A percentile compares a stretch with the other conserved stretches of the same genome.
These are phyloP conservation scores for Dicyrtoma fusca DNA, from an alignment of 2,888 invertebrate species.

Conservation along the genomic window DNA sequence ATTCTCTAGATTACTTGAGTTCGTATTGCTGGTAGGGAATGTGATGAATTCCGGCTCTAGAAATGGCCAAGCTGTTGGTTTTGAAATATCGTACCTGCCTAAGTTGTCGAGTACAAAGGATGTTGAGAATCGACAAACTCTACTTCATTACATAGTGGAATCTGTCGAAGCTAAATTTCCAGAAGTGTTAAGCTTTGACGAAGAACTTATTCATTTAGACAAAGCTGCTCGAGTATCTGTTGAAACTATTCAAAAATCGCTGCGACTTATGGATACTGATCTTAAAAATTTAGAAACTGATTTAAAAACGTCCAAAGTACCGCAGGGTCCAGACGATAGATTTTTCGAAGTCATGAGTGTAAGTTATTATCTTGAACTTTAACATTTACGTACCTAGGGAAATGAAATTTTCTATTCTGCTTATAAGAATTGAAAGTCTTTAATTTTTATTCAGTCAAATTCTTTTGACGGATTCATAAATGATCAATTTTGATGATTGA, in stretches of 20 bases:
- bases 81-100: constrained; percentile 93
- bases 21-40: constrained; percentile 89
- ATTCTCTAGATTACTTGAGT: constrained; percentile 85
- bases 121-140: constrained; percentile 85
- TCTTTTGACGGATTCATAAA: no score
- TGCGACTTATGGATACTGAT: constrained; percentile 84
- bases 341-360: constrained; percentile 88
- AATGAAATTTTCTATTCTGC: no score
- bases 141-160: constrained; percentile 89
- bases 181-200: constrained; percentile 78
- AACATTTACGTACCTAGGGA: no score
- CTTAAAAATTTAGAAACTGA: constrained; percentile 88
- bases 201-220: constrained; percentile 89
- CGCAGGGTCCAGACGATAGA: constrained; percentile 75
- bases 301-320: constrained; percentile 79
- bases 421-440: no score
- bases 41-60: constrained; percentile 95
- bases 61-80: constrained; percentile 92
- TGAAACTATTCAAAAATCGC: constrained; percentile 77
- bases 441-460: no score
- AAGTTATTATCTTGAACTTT: no score
- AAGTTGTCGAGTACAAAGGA: constrained; percentile 93
- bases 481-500: no score
- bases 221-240: constrained; percentile 83
- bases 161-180: constrained; percentile 86